Base-by-base conservation (phyloP, 2,888 invertebrate genomes). In the Papilio elwesi region DNA sequence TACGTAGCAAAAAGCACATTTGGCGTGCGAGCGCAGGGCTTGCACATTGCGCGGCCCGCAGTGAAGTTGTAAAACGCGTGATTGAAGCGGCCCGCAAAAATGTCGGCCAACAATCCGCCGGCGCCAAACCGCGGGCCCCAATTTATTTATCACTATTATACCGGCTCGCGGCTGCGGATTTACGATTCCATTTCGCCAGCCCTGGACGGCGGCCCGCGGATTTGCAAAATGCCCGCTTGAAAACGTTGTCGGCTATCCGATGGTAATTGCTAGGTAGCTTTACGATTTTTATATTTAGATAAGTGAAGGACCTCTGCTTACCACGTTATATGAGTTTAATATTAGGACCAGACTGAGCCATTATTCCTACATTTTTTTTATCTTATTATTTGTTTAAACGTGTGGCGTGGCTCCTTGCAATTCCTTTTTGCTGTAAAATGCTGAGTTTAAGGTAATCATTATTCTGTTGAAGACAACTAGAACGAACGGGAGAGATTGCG, bases 131-230 rank as follows among this genome's bases (percentile, higher is more conserved):
- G 71, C 74, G 76, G 68, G 63, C 79, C 43, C 83, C 85, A 83
- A 89, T 90, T 90, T 90, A 89, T 89, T 86, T 87, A 85, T 87
- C 87, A 87, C 85, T 86, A 86, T 85, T 84, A 85, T 82, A 81
- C 82, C 79, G 79, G 80, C 78, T 49, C 26, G 64, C 68, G 68
- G 81, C 80, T 78, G 79, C 82, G 87, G 87, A 90, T 90, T 90
- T 89, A 90, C 89, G 89, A 88, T 89, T 89, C 87, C 88, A 89
- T 89, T 89, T 88, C 76, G 73, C 66, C 73, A 74, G 67, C 74
- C 55, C 74, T 70, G 75, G 63, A 36, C 68, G 55, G 38, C 43
- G 66, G 57, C 65, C 47, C 63, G 63, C 71, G 70, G 70, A 65
- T 70, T 70, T 70, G 53, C 55, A 52, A 63, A 68, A 68, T 68